Evolutionary conservation across 2,888 invertebrate genomes (phyloP).

Genomic region (Drosophila borealis): DNA sequence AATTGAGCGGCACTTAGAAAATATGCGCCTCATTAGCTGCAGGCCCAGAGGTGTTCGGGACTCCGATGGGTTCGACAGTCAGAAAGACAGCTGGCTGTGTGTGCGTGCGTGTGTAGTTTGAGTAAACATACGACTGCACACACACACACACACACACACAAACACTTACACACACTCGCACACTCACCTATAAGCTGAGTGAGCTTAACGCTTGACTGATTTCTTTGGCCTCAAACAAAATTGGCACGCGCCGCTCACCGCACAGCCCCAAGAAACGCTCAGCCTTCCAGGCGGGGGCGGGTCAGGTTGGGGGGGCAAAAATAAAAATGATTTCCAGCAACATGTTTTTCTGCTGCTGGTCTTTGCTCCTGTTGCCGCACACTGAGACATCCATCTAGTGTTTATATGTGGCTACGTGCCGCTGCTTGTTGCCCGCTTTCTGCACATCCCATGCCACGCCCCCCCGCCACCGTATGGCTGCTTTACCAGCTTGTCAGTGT

Average conservation of each 20-base stretch:
- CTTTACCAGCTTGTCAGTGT: slow-evolving; percentile 21
- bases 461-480: not conserved
- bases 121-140: slow-evolving; percentile 10
- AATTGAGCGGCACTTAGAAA: slow-evolving; percentile 77
- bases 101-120: slow-evolving; percentile 22
- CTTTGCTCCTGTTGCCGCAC: slow-evolving; percentile 22
- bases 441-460: not conserved
- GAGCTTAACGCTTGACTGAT: slow-evolving; percentile 74
- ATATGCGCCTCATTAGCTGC: slow-evolving; percentile 78
- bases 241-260: slow-evolving; percentile 51
- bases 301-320: slow-evolving; percentile 12
- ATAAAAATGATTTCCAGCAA: slow-evolving; percentile 56
- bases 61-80: slow-evolving; percentile 43
- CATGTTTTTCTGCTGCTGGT: slow-evolving; percentile 41
- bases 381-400: slow-evolving; percentile 60
- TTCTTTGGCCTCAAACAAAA: slow-evolving; percentile 67
- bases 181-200: slow-evolving; percentile 22
- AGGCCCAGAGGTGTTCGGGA: slow-evolving; percentile 50
- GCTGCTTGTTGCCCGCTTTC: slow-evolving; percentile 4
- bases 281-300: not conserved
- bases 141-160: slow-evolving; percentile 20
- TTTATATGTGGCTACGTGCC: slow-evolving; percentile 63
- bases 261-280: slow-evolving; percentile 15
- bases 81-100: slow-evolving; percentile 41
- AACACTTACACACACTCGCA: slow-evolving; percentile 8